Evolutionary conservation across 2,888 invertebrate species (phyloP), one percentile per base, ranked within the genome.

Genomic region (Agriopis aurantiaria): DNA sequence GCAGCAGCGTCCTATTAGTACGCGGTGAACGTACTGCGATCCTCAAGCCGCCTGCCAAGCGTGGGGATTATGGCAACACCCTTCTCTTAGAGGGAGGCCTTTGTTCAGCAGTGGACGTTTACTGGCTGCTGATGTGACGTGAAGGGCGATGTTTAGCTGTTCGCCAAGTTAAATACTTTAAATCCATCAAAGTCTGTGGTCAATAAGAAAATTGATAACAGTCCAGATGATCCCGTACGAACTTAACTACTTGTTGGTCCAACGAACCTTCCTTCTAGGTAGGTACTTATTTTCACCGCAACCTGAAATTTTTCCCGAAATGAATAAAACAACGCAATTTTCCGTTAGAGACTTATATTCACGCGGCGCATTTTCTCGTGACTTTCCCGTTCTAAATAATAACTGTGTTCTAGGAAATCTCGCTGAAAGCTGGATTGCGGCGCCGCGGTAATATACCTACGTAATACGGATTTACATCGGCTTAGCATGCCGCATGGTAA

Each of bases 261-360:
- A 2, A 40, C 12, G 33, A 33, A 33, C 33, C 5, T 33, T 33
- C 33, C 33, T 33, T 33, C 33, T 33, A 17, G 10, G 53, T 43
- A 23, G 46, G 33, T 46, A 3, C 46, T 23, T 12, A 8, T 23
- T 46, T 46, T 58, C 33, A 23, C 55, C 49, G 14, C 52, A 49
- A n/a, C 17, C 12, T 43, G 8, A 40, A 11, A 61, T 51, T 45
- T 62, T 57, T n/a, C 12, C 33, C 51, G 40, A 68, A 60, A 60
- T 64, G 60, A 69, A 64, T 69, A 64, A 69, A 69, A 69, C 59
- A 64, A 60, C 64, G 59, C 48, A 64, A 60, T 69, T 69, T 68
- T 64, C 69, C 51, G 53, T 49, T 55, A 63, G 49, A 65, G 23
- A 60, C 64, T 64, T 63, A 68, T 68, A 64, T 63, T 68, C 53